These are phyloP conservation scores for Chelmon rostratus DNA, from an alignment of 2,797 vertebrate genomes.

Conservation along the genomic window DNA sequence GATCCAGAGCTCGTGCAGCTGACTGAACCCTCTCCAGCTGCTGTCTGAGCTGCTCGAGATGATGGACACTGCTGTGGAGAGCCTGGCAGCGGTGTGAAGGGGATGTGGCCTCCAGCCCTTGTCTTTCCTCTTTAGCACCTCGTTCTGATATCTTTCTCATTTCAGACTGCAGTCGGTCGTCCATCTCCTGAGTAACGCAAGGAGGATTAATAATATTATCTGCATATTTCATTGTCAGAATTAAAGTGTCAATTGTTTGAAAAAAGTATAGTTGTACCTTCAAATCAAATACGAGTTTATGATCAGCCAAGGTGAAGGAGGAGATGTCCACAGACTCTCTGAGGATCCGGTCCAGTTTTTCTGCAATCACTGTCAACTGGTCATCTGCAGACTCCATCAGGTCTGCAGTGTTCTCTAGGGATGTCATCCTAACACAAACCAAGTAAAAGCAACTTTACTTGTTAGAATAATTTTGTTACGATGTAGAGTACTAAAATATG, in stretches of 20 bases:
- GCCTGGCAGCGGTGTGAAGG: constrained; percentile 71
- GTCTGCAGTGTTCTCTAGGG: constrained; percentile 79
- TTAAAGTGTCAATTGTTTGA: not conserved
- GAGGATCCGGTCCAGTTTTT: constrained; percentile 75
- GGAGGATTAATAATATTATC: constrained; percentile 5
- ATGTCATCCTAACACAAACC: constrained; percentile 80
- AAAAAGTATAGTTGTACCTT: constrained; percentile 67
- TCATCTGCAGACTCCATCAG: constrained; percentile 81
- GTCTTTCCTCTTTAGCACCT: constrained; percentile 65
- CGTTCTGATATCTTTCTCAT: constrained; percentile 79
- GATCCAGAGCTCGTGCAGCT: constrained; percentile 81
- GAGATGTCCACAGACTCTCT: constrained; percentile 73
- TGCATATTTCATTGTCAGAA: not conserved
- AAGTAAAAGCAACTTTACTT: not conserved
- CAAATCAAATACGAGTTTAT: constrained; percentile 55
- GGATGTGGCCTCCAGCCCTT: constrained; percentile 69
- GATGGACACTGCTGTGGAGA: constrained; percentile 72
- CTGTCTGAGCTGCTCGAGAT: constrained; percentile 79
- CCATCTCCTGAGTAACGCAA: constrained; percentile 67
- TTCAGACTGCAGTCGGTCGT: constrained; percentile 72
- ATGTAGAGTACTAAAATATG: not conserved
- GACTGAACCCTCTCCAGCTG: constrained; percentile 76
- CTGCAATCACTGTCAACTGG: constrained; percentile 73
- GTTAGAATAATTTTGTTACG: not conserved
- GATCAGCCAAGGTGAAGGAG: constrained; percentile 72